Evolutionary conservation across 2,797 vertebrate genomes (phyloP).

Genomic region (Vireo griseus): DNA sequence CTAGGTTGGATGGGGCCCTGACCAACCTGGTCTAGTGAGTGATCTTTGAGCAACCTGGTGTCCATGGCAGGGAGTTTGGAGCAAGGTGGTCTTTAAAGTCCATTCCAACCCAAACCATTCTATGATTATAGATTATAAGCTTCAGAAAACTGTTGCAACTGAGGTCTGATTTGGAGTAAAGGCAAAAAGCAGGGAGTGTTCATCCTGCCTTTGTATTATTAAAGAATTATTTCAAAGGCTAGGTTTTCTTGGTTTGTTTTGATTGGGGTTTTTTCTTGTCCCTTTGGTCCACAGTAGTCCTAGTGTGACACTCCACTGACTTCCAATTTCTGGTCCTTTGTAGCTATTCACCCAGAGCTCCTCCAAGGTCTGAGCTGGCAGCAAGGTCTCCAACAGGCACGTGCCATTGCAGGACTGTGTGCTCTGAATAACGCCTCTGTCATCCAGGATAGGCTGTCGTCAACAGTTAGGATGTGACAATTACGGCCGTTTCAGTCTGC

Average conservation of each 20-base stretch:
- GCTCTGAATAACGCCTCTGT: neutral
- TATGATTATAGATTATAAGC: neutral
- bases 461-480: fast-evolving
- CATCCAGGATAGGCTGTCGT: neutral
- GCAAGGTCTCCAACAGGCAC: neutral
- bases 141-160: neutral
- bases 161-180: neutral
- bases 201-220: neutral
- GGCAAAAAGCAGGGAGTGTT: neutral
- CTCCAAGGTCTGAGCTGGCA: neutral
- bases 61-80: neutral
- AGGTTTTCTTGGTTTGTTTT: neutral
- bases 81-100: neutral
- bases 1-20: neutral
- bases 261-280: neutral
- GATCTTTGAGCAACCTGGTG: neutral
- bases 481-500: neutral
- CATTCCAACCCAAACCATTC: fast-evolving
- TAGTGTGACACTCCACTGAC: fast-evolving
- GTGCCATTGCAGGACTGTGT: neutral
- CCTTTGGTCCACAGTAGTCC: neutral
- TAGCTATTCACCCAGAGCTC: neutral
- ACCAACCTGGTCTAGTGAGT: neutral
- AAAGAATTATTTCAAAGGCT: neutral
- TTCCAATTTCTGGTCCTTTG: neutral